Percentiles rank a stretch among this genome's conserved stretches.
These are phyloP conservation scores for Polyommatus iphigenia DNA, from an alignment of 2,888 invertebrate genomes.

Conservation along the genomic window DNA sequence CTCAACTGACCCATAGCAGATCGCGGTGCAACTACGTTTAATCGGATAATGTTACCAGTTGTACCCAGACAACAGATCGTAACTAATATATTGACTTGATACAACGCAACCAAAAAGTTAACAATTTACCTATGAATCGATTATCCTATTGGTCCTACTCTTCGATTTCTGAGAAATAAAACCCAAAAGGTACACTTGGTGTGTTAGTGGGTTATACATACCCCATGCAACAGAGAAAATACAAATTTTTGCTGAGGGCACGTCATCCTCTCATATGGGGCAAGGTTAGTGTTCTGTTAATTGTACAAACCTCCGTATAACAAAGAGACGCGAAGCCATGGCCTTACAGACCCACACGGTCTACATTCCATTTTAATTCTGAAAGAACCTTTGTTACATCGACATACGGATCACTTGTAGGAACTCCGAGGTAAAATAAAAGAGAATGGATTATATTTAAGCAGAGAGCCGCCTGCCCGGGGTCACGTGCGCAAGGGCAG, in stretches of 20 bases:
- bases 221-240: neutral
- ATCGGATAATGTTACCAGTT: too few species aligned
- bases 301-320: slow-evolving; percentile 47
- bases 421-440: neutral
- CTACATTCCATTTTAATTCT: slow-evolving; percentile 12
- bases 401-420: neutral
- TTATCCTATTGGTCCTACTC: neutral
- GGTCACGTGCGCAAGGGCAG: slow-evolving; percentile 16
- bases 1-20: too few species aligned
- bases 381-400: neutral
- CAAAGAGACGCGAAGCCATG: slow-evolving; percentile 46
- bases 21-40: too few species aligned
- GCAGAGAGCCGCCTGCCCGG: neutral
- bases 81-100: too few species aligned
- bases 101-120: too few species aligned
- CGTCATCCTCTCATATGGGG: slow-evolving; percentile 33
- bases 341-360: slow-evolving; percentile 54
- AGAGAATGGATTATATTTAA: neutral
- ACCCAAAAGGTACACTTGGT: neutral
- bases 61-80: too few species aligned
- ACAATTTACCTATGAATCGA: too few species aligned
- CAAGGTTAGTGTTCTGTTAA: slow-evolving; percentile 42
- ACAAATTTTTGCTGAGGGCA: neutral
- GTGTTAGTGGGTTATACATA: neutral
- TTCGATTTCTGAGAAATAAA: neutral